A percentile compares a stretch with the other conserved stretches of the same genome.
Conservation (phyloP, 1,140 invertebrate genomes). For the Marisa cornuarietis region DNA sequence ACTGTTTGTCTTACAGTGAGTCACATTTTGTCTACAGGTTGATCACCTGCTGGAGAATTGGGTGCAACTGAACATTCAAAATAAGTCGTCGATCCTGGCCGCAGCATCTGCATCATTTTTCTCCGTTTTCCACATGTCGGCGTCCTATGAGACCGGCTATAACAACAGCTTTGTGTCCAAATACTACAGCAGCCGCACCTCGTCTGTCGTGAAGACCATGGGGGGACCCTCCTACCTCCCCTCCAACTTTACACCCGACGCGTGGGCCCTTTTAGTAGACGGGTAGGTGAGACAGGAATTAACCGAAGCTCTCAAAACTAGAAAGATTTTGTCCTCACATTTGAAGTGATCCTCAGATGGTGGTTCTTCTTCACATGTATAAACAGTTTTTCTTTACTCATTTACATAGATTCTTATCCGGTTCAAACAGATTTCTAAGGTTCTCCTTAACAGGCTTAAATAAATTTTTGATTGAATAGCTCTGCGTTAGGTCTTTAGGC, state of each 20-base stretch:
- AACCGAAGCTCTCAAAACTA: too few species aligned
- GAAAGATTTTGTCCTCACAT: too few species aligned
- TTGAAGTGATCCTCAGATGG: too few species aligned
- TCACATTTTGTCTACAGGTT: background rate
- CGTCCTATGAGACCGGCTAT: background rate
- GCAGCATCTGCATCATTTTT: slow-evolving; percentile 31
- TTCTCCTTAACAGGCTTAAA: background rate
- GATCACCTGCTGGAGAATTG: slow-evolving; percentile 6
- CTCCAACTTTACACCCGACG: slow-evolving; percentile 32
- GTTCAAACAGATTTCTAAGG: background rate
- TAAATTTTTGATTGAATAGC: background rate
- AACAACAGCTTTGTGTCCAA: background rate
- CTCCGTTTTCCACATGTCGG: slow-evolving; percentile 16
- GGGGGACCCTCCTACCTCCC: slow-evolving; percentile 37
- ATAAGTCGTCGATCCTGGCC: slow-evolving; percentile 18
- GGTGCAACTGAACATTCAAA: background rate
- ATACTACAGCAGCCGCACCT: slow-evolving; percentile 24
- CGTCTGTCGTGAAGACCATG: slow-evolving; percentile 31
- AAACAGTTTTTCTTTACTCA: too few species aligned
- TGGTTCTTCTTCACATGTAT: too few species aligned
- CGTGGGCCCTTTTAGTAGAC: slow-evolving; percentile 35
- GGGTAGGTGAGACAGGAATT: background rate
- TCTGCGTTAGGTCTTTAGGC: background rate
- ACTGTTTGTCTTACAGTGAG: background rate
- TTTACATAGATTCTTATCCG: too few species aligned